These are phyloP conservation scores for Nasua narica DNA, from an alignment of 2,797 vertebrate species.

Conservation along the genomic window DNA sequence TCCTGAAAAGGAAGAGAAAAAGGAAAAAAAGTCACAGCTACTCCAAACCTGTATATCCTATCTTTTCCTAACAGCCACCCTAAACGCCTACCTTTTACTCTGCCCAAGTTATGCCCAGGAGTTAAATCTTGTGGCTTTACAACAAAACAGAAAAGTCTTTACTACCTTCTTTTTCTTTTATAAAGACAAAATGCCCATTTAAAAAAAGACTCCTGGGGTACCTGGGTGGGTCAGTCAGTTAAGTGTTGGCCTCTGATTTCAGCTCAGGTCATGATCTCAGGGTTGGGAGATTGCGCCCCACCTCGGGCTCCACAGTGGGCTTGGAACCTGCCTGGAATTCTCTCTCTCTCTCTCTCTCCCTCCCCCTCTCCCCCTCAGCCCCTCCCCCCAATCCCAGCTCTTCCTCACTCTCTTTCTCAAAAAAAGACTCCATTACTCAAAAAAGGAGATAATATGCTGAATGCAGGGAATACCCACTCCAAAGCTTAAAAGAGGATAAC, in stretches of 20 bases:
- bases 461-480: conserved; percentile 71
- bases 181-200: conserved; percentile 59
- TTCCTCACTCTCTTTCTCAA: background rate
- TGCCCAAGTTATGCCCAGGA: background rate
- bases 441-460: conserved; percentile 39
- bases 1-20: background rate
- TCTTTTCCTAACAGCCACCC: background rate
- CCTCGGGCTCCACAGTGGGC: background rate
- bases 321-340: background rate
- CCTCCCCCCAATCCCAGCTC: background rate
- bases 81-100: background rate
- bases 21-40: background rate
- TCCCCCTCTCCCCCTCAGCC: background rate
- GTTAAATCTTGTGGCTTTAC: background rate
- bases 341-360: background rate
- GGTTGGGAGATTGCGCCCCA: background rate
- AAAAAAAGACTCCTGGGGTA: conserved; percentile 34
- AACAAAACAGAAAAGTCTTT: conserved; percentile 24
- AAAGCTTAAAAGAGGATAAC: conserved; percentile 53
- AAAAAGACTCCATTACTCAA: conserved; percentile 20
- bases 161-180: conserved; percentile 21
- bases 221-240: background rate
- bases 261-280: background rate
- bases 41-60: background rate
- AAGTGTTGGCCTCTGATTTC: background rate